Percentiles rank a stretch among this genome's conserved stretches.
These are phyloP conservation scores for Dioctria linearis DNA, from an alignment of 2,888 invertebrate genomes.

Conservation along the genomic window DNA sequence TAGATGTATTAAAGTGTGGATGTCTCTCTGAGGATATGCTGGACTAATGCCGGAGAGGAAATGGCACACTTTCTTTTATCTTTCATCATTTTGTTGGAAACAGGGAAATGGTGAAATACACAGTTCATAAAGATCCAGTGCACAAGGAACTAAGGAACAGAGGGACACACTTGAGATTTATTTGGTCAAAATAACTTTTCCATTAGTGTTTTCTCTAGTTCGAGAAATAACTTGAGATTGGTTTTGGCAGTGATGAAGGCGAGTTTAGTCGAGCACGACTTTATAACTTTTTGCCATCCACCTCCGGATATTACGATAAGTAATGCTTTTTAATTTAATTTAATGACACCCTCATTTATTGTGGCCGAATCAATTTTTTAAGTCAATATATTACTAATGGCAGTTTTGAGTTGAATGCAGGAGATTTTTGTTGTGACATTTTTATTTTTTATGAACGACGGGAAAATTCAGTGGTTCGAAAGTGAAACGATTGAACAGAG, in stretches of 20 bases:
- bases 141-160: conserved; percentile 6
- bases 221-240: neutral
- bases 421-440: no score
- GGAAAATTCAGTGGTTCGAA: no score
- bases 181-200: conserved; percentile 36
- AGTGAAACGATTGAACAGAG: no score
- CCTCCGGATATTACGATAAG: no score
- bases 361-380: no score
- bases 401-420: no score
- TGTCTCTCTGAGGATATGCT: conserved; percentile 25
- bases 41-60: conserved; percentile 18
- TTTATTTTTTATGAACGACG: no score
- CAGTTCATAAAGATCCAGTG: conserved; percentile 20
- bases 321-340: no score
- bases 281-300: no score
- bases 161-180: conserved; percentile 31
- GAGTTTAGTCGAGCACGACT: neutral
- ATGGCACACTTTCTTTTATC: conserved; percentile 33
- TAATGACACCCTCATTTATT: no score
- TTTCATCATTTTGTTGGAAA: neutral
- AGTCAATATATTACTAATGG: no score
- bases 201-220: conserved; percentile 12
- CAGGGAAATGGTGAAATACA: conserved; percentile 26
- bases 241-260: neutral
- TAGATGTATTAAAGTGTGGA: neutral